Conservation (phyloP, 2,797 vertebrate species). For the Falco rusticolus region DNA sequence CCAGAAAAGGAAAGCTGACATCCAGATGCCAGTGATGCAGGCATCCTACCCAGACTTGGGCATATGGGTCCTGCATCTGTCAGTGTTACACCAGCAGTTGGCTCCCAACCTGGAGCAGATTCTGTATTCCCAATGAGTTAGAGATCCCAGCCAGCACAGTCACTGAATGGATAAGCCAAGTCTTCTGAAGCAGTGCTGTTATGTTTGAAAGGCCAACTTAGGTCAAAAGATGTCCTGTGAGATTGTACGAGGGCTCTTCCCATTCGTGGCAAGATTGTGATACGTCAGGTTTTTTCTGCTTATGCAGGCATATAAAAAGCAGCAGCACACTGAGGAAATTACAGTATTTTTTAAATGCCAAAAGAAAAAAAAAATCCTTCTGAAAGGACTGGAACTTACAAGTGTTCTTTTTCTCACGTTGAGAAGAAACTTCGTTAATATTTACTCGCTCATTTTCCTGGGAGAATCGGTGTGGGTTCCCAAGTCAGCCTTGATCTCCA, state of each 20-base stretch:
- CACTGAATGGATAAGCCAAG: not conserved
- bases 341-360: not conserved
- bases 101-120: constrained; percentile 57
- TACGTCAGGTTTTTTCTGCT: not conserved
- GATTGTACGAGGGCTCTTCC: not conserved
- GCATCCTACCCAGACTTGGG: constrained; percentile 47
- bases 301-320: not conserved
- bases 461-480: not conserved
- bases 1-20: constrained; percentile 63
- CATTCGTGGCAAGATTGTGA: not conserved
- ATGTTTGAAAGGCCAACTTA: constrained; percentile 30
- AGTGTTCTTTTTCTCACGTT: not conserved
- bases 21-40: constrained; percentile 67
- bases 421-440: not conserved
- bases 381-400: not conserved
- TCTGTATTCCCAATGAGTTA: constrained; percentile 11
- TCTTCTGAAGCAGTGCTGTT: constrained; percentile 1
- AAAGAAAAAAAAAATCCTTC: not conserved
- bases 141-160: constrained; percentile 10
- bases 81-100: constrained; percentile 62
- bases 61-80: constrained; percentile 77
- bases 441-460: not conserved
- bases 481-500: not conserved
- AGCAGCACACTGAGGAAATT: not conserved
- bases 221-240: not conserved